Conservation (phyloP, 2,113 vertebrate genomes). For the Ondatra zibethicus region DNA sequence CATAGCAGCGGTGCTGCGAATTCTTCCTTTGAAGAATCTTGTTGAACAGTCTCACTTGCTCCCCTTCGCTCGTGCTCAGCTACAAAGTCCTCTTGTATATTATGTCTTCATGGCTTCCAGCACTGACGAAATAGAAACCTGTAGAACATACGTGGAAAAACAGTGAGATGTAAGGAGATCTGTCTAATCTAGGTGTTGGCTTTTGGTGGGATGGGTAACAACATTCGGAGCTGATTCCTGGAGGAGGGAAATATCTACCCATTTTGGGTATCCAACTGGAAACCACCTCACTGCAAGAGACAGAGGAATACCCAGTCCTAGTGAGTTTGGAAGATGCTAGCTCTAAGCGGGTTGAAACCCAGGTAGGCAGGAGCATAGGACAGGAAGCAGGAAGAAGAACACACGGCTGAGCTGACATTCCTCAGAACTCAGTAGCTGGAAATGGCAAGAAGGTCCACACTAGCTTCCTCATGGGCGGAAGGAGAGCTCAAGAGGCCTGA, state of each 20-base stretch:
- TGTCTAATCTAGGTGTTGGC: not conserved
- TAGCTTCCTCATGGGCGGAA: not conserved
- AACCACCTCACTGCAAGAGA: not conserved
- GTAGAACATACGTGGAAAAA: not conserved
- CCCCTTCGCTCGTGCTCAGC: not conserved
- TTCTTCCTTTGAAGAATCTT: not conserved
- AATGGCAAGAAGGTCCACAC: too few species aligned
- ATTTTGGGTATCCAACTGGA: not conserved
- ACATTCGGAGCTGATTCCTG: not conserved
- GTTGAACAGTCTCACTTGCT: not conserved
- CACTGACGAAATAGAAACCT: not conserved
- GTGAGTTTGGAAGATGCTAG: not conserved
- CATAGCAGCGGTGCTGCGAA: not conserved
- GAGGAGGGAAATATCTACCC: not conserved
- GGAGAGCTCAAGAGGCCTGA: not conserved
- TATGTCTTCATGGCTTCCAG: not conserved
- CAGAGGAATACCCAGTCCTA: not conserved
- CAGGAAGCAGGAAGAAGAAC: not conserved
- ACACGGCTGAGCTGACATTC: accelerated
- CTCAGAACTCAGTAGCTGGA: not conserved
- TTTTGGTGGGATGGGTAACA: not conserved
- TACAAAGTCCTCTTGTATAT: not conserved
- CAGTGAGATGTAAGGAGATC: not conserved
- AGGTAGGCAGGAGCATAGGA: not conserved
- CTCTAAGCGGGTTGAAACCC: not conserved